Base-by-base conservation (phyloP, 2,113 vertebrate genomes). In the Elephas maximus region DNA sequence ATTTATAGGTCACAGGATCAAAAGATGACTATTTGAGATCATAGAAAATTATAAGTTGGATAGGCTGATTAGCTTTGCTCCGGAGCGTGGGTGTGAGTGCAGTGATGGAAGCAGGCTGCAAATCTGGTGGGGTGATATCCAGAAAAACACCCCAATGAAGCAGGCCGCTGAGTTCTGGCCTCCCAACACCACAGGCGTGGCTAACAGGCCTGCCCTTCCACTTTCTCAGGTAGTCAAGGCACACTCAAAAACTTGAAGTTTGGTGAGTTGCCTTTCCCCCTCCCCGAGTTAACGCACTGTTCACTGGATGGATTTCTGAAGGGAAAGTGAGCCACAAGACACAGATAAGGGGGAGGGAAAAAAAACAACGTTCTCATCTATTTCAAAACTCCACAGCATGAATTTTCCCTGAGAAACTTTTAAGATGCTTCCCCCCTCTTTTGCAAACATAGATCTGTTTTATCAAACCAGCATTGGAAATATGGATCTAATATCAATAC, bases 221-320 rank as follows among this genome's bases (percentile, higher is more conserved):
- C 83, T 77, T 74, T 48, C 17, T 93, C 45, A 48, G 18, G 84
- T 37, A 82, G 30, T 37, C 65, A 51, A 90, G 30, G 87, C 76
- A 76, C 81, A 69, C 74, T 65, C 65, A 51, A 94, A 92, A 81
- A 8, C 20, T 80, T 45, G 93, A 67, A 14, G 33, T 77, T 93
- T 78, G 17, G 33, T 71, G 60, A 90, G 51, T 69, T 77, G 87
- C 4, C 77, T 91, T 76, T 76, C 26, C 82, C 44, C 57, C 7
- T 74, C 28, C 51, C 51, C 80, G 26, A 45, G 73, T 95, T 93
- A 71, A 71, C 33, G 62, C 45, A 77, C 62, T 77, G 17, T 44
- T 79, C n/a, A 78, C 44, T 93, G 12, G 77, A 45, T 88, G 69
- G 60, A 82, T 87, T 90, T 95, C 69, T 77, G 51, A 95, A 87